A percentile compares a stretch with the other conserved stretches of the same genome.
Conservation (phyloP, 2,888 invertebrate species). For the Dyspetes luteomarginatus region DNA sequence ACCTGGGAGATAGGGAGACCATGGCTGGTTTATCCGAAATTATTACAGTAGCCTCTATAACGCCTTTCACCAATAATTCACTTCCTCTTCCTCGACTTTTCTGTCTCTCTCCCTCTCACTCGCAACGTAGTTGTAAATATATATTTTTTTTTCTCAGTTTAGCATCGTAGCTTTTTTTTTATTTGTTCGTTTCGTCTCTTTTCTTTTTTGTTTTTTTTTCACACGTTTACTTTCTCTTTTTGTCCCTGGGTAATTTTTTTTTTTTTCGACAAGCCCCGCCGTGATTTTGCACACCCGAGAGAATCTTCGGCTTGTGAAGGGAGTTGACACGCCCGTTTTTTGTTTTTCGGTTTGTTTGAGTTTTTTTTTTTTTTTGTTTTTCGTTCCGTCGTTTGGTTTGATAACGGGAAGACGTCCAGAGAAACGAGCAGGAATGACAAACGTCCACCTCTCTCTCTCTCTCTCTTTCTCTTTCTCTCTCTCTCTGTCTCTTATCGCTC, state of each 20-base stretch:
- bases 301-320: slow-evolving; percentile 66
- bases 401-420: slow-evolving; percentile 37
- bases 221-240: slow-evolving; percentile 71
- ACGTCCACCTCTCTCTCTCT: slow-evolving; percentile 34
- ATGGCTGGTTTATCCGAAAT: slow-evolving; percentile 87
- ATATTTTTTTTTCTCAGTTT: slow-evolving; percentile 60
- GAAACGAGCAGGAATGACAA: slow-evolving; percentile 38
- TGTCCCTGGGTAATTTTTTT: slow-evolving; percentile 37
- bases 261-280: slow-evolving; percentile 67
- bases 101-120: slow-evolving; percentile 75
- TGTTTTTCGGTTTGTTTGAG: slow-evolving; percentile 43
- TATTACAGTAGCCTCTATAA: slow-evolving; percentile 83
- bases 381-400: slow-evolving; percentile 11
- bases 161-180: slow-evolving; percentile 71
- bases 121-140: slow-evolving; percentile 68
- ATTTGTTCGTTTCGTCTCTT: slow-evolving; percentile 16
- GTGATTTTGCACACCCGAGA: slow-evolving; percentile 44
- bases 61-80: slow-evolving; percentile 64
- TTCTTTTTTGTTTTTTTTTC: slow-evolving; percentile 59
- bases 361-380: slow-evolving; percentile 61
- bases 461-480: slow-evolving; percentile 40
- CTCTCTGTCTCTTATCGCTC: slow-evolving; percentile 72
- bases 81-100: slow-evolving; percentile 66
- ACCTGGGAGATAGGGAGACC: slow-evolving; percentile 87
- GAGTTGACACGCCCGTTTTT: slow-evolving; percentile 71